These are phyloP conservation scores for Sprattus sprattus DNA, from an alignment of 2,113 vertebrate species.

Conservation along the genomic window DNA sequence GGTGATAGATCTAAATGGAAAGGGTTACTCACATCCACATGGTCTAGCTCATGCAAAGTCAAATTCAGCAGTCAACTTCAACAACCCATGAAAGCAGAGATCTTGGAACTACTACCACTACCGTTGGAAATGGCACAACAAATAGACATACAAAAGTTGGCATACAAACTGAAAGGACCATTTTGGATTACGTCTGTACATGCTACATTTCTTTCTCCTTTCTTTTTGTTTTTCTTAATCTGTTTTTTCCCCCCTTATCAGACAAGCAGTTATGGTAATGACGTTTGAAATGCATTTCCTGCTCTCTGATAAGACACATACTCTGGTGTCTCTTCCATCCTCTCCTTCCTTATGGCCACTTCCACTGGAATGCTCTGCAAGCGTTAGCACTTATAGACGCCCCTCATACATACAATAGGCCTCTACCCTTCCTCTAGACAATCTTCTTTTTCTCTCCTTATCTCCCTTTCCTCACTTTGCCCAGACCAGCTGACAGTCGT, in stretches of 20 bases:
- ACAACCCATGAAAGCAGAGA: constrained; percentile 41
- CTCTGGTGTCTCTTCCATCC: neutral
- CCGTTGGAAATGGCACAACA: constrained; percentile 44
- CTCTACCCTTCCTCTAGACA: neutral
- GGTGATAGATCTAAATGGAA: neutral
- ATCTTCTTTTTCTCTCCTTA: constrained; percentile 32
- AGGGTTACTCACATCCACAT: constrained; percentile 33
- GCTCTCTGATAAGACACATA: neutral
- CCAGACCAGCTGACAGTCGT: neutral
- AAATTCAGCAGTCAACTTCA: constrained; percentile 45
- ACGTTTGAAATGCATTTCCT: neutral
- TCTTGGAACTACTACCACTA: constrained; percentile 42
- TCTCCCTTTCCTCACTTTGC: neutral
- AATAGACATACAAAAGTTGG: neutral
- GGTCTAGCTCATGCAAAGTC: constrained; percentile 64
- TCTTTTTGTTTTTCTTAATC: neutral
- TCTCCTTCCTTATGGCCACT: neutral
- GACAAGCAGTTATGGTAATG: neutral
- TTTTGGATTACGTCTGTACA: constrained; percentile 64
- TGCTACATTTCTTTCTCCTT: constrained; percentile 67
- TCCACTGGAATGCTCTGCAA: constrained; percentile 6
- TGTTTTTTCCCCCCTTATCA: neutral
- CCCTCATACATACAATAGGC: neutral
- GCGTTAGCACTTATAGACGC: neutral
- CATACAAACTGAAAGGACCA: neutral